Evolutionary conservation across 1,140 invertebrate species (phyloP).

Genomic region (Spodoptera frugiperda): DNA sequence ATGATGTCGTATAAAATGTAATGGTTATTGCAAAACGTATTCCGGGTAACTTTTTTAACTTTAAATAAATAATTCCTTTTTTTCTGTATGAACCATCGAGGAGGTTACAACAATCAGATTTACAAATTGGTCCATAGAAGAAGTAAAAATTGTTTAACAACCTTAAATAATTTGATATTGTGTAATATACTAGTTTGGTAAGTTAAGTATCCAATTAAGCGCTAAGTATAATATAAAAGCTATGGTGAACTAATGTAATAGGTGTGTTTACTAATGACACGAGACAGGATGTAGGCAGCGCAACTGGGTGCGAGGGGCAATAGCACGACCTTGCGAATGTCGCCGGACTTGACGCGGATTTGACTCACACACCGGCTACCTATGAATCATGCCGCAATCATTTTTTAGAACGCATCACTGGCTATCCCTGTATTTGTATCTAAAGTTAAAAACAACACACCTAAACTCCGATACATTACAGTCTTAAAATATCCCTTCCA

Average conservation of each 20-base stretch:
- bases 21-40: constrained; percentile 16
- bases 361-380: constrained; percentile 49
- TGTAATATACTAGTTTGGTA: background rate
- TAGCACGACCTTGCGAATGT: constrained; percentile 62
- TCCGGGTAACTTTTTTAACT: background rate
- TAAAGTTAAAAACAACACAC: constrained; percentile 9
- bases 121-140: background rate
- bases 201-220: background rate
- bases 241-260: constrained; percentile 38
- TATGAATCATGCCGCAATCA: constrained; percentile 45
- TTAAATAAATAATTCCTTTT: background rate
- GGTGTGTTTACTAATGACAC: constrained; percentile 42
- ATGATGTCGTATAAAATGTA: constrained; percentile 6
- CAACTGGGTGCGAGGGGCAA: constrained; percentile 49
- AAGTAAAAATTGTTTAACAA: background rate
- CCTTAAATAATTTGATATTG: background rate
- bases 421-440: constrained; percentile 1
- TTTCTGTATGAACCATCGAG: background rate
- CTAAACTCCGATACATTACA: constrained; percentile 26
- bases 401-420: constrained; percentile 28
- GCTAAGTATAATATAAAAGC: constrained; percentile 6
- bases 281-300: constrained; percentile 52
- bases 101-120: background rate
- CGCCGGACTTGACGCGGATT: constrained; percentile 57
- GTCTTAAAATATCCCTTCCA: constrained; percentile 53